Evolutionary conservation across 1,140 invertebrate species (phyloP).

Genomic region (Lepidurus arcticus): DNA sequence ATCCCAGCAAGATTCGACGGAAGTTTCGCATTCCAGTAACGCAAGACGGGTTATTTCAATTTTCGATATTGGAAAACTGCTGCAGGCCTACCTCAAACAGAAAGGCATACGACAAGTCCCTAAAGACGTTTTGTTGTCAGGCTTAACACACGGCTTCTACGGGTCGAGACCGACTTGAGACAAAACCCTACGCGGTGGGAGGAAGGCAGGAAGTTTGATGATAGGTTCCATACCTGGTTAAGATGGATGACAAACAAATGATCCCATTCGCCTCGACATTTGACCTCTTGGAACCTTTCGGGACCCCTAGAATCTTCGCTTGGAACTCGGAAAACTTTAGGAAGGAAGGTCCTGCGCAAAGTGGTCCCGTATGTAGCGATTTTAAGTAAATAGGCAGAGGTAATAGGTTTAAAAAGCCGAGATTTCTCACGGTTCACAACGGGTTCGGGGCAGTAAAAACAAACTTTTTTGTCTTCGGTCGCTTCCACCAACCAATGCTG

Average conservation of each 20-base stretch:
- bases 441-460: no score
- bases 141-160: neutral
- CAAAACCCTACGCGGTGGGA: neutral
- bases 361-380: no score
- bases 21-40: neutral
- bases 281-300: neutral
- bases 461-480: no score
- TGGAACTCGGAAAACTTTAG: no score
- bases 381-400: no score
- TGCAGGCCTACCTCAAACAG: neutral
- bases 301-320: no score
- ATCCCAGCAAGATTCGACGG: neutral
- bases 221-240: slow-evolving; percentile 19
- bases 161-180: neutral
- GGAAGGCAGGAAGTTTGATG: neutral
- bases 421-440: neutral
- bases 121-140: neutral
- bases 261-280: slow-evolving; percentile 8
- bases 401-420: no score
- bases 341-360: no score
- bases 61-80: neutral
- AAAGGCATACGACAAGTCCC: neutral
- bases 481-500: neutral
- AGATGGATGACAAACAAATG: slow-evolving; percentile 22
- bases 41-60: neutral